These are phyloP conservation scores for Pachycephus smyrnensis DNA, from an alignment of 2,888 invertebrate genomes.

Conservation along the genomic window DNA sequence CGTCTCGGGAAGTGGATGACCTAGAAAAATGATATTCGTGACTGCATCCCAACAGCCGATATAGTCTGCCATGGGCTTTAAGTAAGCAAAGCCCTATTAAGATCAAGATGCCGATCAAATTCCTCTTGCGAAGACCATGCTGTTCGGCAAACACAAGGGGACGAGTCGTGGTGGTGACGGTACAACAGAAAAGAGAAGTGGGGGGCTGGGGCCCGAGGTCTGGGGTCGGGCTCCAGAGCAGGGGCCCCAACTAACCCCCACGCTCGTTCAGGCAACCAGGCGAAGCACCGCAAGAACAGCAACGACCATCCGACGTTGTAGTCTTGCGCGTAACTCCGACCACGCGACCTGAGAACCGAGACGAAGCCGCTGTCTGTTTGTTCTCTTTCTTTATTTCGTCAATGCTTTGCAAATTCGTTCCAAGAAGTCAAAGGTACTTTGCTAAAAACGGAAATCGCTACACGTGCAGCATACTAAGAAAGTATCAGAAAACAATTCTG, in stretches of 20 bases:
- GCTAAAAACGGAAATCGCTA: not conserved
- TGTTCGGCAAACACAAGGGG: constrained; percentile 27
- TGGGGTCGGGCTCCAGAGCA: constrained; percentile 13
- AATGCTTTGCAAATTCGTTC: not conserved
- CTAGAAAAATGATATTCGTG: not conserved
- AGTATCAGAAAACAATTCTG: not conserved
- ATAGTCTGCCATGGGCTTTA: not conserved
- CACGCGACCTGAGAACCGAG: constrained; percentile 12
- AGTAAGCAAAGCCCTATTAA: constrained; percentile 18
- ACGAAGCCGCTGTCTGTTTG: not conserved
- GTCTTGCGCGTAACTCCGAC: constrained; percentile 40
- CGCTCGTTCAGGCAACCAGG: constrained; percentile 21
- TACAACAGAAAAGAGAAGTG: constrained; percentile 20
- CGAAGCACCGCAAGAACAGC: constrained; percentile 21
- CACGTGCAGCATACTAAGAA: not conserved
- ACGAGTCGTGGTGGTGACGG: constrained; percentile 14
- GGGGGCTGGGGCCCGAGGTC: constrained; percentile 24
- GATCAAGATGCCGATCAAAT: constrained; percentile 41
- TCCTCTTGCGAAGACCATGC: constrained; percentile 44
- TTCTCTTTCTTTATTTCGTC: not conserved
- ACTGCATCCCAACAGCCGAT: not conserved
- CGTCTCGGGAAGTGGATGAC: not conserved
- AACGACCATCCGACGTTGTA: constrained; percentile 33
- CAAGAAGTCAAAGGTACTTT: not conserved
- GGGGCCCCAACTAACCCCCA: constrained; percentile 24